These are phyloP conservation scores for Dendroctonus valens DNA, from an alignment of 1,140 invertebrate species.

Conservation along the genomic window DNA sequence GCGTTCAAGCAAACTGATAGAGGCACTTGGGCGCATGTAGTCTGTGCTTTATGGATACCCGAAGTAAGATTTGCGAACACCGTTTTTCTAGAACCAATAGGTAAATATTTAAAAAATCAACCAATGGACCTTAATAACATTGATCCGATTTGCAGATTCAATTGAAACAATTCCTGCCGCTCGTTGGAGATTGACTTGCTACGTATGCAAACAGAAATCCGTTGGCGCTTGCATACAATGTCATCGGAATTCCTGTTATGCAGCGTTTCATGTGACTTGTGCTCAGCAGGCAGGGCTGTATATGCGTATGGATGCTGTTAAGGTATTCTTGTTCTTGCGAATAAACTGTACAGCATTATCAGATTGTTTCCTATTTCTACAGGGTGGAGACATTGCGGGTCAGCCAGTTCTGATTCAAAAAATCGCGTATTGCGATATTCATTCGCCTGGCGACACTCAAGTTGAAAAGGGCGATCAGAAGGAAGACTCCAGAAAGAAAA, in stretches of 20 bases:
- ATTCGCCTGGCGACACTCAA: conserved; percentile 87
- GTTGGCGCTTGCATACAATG: conserved; percentile 98
- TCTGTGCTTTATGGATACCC: conserved; percentile 98
- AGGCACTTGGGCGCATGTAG: conserved; percentile 96
- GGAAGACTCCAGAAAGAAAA: conserved; percentile 63
- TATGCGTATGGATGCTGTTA: conserved; percentile 95
- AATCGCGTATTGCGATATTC: conserved; percentile 93
- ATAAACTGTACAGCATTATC: neutral
- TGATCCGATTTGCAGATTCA: conserved; percentile 61
- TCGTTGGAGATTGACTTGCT: conserved; percentile 92
- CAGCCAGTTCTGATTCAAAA: conserved; percentile 84
- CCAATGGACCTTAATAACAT: too few species aligned
- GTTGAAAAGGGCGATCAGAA: conserved; percentile 40
- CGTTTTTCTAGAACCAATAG: conserved; percentile 95
- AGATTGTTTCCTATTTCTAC: neutral
- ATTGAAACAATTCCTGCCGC: conserved; percentile 94
- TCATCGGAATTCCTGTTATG: conserved; percentile 93
- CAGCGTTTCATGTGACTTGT: conserved; percentile 98
- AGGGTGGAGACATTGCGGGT: conserved; percentile 54
- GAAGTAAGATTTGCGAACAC: conserved; percentile 98
- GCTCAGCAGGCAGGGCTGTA: conserved; percentile 93
- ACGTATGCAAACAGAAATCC: conserved; percentile 92
- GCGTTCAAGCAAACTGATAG: conserved; percentile 98
- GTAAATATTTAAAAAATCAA: conserved; percentile 15
- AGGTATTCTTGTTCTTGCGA: conserved; percentile 47